Base-by-base conservation (phyloP, 2,888 invertebrate species). In the Drosophila borealis region DNA sequence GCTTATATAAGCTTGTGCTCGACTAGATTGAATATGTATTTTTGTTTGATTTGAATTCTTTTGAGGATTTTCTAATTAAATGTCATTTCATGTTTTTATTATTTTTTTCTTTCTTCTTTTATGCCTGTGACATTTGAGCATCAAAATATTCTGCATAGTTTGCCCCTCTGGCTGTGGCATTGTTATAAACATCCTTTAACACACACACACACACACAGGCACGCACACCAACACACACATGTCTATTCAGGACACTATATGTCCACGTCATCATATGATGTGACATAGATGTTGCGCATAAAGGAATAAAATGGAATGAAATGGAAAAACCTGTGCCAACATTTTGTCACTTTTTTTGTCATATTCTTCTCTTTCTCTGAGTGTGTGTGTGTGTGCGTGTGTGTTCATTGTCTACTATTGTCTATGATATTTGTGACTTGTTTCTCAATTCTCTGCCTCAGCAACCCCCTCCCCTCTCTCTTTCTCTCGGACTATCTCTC, bases 301-400 rank as follows among this genome's bases (percentile, higher is more conserved):
- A 74, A 74, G 48, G 53, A 70, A 55, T 41, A 44, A 42, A 25
- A 59, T 17, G 36, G 29, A 53, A 33, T 65, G 49, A 17, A 13
- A 25, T 44, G 41, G 46, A 39, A 68, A 75, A 83, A 86, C 89
- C 84, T 83, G 81, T 88, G 87, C 87, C 81, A 83, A 88, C 84
- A 83, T 86, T 83, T 86, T 83, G 87, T 83, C 83, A 83, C 80
- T 79, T 70, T 66, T 66, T 46, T 72, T 77, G 74, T 66, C 78
- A 74, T 69, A 51, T 65, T 45, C 33, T 36, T n/a, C 49, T 48
- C 4, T 13, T 10, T 36, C 11, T 36, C 4, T 48, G n/a, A n/a
- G n/a, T n/a, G n/a, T n/a, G 11, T 51, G 29, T 45, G 13, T 46
- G 33, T 51, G 29, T 53, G 17, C 53, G 45, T 51, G 42, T 39